Evolutionary conservation across 2,888 invertebrate species (phyloP), one percentile per base, ranked within the genome.

Genomic region (Chloroclystis v-ata): DNA sequence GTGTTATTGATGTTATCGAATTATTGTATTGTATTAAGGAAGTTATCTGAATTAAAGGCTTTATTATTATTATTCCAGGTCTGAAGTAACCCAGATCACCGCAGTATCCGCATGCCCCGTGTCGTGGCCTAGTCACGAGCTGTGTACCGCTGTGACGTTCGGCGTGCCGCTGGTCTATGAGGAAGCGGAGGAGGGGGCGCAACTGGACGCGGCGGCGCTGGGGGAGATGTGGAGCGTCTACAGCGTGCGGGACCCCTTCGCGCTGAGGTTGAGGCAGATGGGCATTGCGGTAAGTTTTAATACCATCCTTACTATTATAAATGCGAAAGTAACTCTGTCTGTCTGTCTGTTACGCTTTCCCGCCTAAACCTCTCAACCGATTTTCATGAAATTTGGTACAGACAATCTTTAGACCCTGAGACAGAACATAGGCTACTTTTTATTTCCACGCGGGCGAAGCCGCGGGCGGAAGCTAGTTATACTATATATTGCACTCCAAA

Each of bases 61-160:
- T 26, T 26, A 2, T 8, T 26, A 6, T 26, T 9, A 3, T 26
- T 4, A 1, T 32, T 74, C 49, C 76, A 89, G 89, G 13, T 53
- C 54, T 10, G 74, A 82, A 52, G 70, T 71, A 0, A 77, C 84
- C 0, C 77, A 80, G 50, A 78, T 85, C 40, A 75, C 69, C 0
- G 61, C 64, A 20, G 61, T 68, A 0, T 61, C 68, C 0, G 51
- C 72, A 9, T 89, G 89, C 67, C 79, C 75, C 52, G 65, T 82
- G 52, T 69, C 77, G 54, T 89, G 88, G 89, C 88, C 87, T 0
- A 65, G 69, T 41, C 78, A 65, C 47, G 76, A 79, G 51, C 60
- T 54, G 10, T 89, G 89, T 53, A 63, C 74, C 0, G 69, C 73
- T 13, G 71, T 89, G 3, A 66, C 60, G 25, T 83, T 84, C 59